Conservation (phyloP, 2,113 vertebrate species). For the Noctilio leporinus region DNA sequence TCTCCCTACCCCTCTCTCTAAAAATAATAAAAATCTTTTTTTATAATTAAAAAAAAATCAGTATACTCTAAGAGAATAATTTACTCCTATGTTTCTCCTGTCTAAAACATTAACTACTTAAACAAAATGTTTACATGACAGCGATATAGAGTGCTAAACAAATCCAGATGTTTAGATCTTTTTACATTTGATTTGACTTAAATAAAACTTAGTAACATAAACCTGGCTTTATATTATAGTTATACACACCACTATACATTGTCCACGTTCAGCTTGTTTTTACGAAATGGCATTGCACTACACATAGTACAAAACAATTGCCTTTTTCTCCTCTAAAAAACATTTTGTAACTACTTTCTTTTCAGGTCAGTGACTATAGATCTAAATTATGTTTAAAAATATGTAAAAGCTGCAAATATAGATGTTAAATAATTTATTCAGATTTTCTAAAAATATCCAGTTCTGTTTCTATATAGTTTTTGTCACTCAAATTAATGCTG, state of each 20-base stretch:
- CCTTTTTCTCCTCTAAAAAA: neutral
- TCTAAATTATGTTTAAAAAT: neutral
- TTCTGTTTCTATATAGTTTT: neutral
- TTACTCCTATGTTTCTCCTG: neutral
- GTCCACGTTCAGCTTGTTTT: neutral
- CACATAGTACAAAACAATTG: neutral
- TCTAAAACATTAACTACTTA: neutral
- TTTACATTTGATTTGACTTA: constrained; percentile 39
- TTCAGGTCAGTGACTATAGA: neutral
- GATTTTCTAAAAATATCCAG: neutral
- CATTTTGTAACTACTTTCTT: neutral
- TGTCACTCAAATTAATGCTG: neutral
- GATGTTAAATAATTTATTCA: neutral
- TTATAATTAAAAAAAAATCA: too few relatives aligned
- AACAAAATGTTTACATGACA: neutral
- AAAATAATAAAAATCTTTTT: too few relatives aligned
- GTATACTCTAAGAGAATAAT: neutral
- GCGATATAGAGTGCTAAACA: constrained; percentile 31
- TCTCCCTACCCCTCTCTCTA: too few relatives aligned
- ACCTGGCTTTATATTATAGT: neutral
- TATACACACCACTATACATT: neutral
- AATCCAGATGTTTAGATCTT: constrained; percentile 29
- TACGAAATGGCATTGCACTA: neutral
- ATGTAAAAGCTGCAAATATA: neutral
- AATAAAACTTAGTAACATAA: neutral